Percentiles rank a stretch among this genome's conserved stretches.
phyloP scores from a whole-genome alignment of 2,113 vertebrate species.

The Pogonocichla stellata region DNA sequence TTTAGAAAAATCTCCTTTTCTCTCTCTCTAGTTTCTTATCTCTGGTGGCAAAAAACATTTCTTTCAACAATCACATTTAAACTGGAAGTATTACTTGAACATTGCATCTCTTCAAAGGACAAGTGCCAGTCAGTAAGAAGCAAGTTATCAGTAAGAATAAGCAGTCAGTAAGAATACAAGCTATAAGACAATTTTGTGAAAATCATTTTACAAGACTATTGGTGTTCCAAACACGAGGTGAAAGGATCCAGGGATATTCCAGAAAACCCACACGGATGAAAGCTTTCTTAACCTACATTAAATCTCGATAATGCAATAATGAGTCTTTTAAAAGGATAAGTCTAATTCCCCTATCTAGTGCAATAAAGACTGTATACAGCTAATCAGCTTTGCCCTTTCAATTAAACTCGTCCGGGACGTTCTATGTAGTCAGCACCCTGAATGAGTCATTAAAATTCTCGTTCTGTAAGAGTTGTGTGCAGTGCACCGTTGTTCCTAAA shows the following conservation, averaged over 20 bases:
- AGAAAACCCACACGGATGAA: constrained; percentile 52
- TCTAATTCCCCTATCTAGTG: constrained; percentile 79
- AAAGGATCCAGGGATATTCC: constrained; percentile 46
- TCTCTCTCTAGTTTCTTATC: constrained; percentile 23
- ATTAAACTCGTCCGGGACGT: constrained; percentile 79
- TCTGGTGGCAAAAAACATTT: constrained; percentile 14
- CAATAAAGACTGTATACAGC: constrained; percentile 78
- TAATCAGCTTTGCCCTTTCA: constrained; percentile 84
- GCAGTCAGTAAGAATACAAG: constrained; percentile 36
- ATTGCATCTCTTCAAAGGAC: constrained; percentile 24
- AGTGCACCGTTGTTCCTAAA: constrained; percentile 79
- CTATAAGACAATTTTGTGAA: constrained; percentile 16
- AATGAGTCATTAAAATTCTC: constrained; percentile 83
- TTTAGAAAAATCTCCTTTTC: constrained; percentile 20
- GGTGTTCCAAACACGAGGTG: constrained; percentile 31
- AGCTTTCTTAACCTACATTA: constrained; percentile 80
- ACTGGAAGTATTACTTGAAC: background rate
- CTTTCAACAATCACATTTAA: background rate
- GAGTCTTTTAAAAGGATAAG: constrained; percentile 81
- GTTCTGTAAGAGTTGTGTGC: constrained; percentile 78
- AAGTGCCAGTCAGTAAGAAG: constrained; percentile 24
- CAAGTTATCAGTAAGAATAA: background rate
- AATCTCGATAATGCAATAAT: constrained; percentile 83
- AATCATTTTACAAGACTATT: constrained; percentile 54
- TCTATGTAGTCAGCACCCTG: constrained; percentile 81